Evolutionary conservation across 2,888 invertebrate genomes (phyloP).

Genomic region (Amblyjoppa proteus): DNA sequence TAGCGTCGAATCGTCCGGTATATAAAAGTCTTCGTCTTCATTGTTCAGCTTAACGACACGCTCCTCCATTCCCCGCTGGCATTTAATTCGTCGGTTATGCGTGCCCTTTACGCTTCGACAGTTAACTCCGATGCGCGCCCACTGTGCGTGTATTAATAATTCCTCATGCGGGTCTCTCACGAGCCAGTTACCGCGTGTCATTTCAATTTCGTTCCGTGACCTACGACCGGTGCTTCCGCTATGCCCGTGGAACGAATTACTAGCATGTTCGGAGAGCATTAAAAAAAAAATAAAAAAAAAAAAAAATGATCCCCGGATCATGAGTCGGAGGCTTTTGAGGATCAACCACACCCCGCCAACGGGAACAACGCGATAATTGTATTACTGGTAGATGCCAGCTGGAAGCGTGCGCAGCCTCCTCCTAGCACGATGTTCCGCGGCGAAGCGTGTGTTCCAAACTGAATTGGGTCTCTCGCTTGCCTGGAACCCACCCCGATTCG

Average conservation of each 20-base stretch:
- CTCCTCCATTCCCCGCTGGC: slow-evolving; percentile 31
- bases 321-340: slow-evolving; percentile 62
- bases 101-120: slow-evolving; percentile 58
- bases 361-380: slow-evolving; percentile 68
- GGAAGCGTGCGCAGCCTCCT: slow-evolving; percentile 42
- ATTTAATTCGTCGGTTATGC: slow-evolving; percentile 50
- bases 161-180: slow-evolving; percentile 61
- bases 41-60: slow-evolving; percentile 37
- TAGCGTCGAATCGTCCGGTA: slow-evolving; percentile 18
- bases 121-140: slow-evolving; percentile 40
- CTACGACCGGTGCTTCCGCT: slow-evolving; percentile 42
- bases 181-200: slow-evolving; percentile 48
- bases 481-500: slow-evolving; percentile 53
- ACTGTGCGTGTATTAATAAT: slow-evolving; percentile 37
- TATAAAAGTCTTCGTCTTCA: slow-evolving; percentile 32
- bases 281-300: slow-evolving; percentile 33
- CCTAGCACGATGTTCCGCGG: slow-evolving; percentile 55
- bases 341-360: slow-evolving; percentile 63
- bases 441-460: slow-evolving; percentile 45
- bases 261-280: slow-evolving; percentile 18
- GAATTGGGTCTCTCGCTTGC: slow-evolving; percentile 51
- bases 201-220: slow-evolving; percentile 59
- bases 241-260: slow-evolving; percentile 46
- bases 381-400: slow-evolving; percentile 63
- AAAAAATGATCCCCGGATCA: slow-evolving; percentile 34